These are phyloP conservation scores for Plutomurus gul DNA, from an alignment of 1,140 invertebrate species.

Conservation along the genomic window DNA sequence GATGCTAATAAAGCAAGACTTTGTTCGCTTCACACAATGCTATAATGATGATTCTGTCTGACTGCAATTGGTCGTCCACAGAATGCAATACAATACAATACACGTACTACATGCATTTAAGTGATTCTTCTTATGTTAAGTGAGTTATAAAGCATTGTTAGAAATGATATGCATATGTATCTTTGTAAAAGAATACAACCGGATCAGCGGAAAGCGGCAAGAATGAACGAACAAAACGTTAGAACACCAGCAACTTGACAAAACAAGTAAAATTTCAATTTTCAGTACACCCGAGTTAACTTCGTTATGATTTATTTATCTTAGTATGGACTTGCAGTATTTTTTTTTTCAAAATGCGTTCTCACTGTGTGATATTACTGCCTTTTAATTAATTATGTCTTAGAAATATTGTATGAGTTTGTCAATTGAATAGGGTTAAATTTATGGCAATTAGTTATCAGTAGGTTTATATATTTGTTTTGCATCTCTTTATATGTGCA, in stretches of 20 bases:
- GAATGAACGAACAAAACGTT: conserved; percentile 20
- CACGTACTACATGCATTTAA: conserved; percentile 6
- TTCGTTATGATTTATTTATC: background rate
- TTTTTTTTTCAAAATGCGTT: background rate
- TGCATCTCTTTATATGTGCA: too few species aligned
- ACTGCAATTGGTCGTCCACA: too few species aligned
- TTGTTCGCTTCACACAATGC: background rate
- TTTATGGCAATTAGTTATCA: too few species aligned
- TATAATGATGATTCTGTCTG: too few species aligned
- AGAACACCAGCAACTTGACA: conserved; percentile 2
- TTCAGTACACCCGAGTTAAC: background rate
- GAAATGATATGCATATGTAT: background rate
- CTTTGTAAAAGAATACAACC: background rate
- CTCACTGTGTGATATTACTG: too few species aligned
- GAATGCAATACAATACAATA: background rate
- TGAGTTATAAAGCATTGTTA: background rate
- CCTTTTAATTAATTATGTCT: too few species aligned
- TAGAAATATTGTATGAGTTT: too few species aligned
- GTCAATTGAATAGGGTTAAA: too few species aligned
- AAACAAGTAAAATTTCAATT: conserved; percentile 10
- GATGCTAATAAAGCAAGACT: background rate
- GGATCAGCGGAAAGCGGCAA: background rate
- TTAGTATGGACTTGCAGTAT: background rate
- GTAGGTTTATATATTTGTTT: too few species aligned
- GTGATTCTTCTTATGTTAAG: background rate